Percentiles rank a stretch among this genome's conserved stretches.
Evolutionary conservation across 2,113 vertebrate genomes (phyloP).

Genomic region (Noturus placidus): DNA sequence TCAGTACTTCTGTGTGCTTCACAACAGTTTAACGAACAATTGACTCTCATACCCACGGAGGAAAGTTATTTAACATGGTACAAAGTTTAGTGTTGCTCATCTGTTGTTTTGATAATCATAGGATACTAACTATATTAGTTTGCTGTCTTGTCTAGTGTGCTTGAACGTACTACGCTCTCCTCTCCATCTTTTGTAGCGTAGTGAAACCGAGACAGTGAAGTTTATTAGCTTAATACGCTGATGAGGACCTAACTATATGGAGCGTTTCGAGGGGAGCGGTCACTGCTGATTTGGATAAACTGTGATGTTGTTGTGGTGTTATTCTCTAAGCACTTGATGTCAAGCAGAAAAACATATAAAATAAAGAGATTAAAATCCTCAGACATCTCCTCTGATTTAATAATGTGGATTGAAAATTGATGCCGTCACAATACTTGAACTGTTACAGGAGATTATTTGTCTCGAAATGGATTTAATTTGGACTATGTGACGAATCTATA

Average conservation of each 20-base stretch:
- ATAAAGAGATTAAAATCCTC: conserved; percentile 58
- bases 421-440: neutral
- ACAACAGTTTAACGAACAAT: conserved; percentile 26
- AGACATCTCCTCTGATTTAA: conserved; percentile 23
- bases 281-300: conserved; percentile 66
- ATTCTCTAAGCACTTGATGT: conserved; percentile 72
- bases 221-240: conserved; percentile 31
- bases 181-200: conserved; percentile 43
- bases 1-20: conserved; percentile 30
- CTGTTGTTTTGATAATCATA: conserved; percentile 55
- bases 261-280: conserved; percentile 55
- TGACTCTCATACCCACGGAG: conserved; percentile 42
- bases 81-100: conserved; percentile 40
- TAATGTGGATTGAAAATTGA: neutral
- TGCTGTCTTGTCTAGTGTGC: conserved; percentile 64
- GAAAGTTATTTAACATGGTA: conserved; percentile 43
- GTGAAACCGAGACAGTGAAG: conserved; percentile 43
- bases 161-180: conserved; percentile 56
- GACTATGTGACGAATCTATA: no score
- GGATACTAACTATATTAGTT: conserved; percentile 58
- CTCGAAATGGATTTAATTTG: no score
- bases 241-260: conserved; percentile 55
- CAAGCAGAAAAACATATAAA: conserved; percentile 65
- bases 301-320: conserved; percentile 71
- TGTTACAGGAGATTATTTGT: neutral